Evolutionary conservation across 2,888 invertebrate genomes (phyloP), one percentile per base, ranked within the genome.

Genomic region (Conomelus anceps): DNA sequence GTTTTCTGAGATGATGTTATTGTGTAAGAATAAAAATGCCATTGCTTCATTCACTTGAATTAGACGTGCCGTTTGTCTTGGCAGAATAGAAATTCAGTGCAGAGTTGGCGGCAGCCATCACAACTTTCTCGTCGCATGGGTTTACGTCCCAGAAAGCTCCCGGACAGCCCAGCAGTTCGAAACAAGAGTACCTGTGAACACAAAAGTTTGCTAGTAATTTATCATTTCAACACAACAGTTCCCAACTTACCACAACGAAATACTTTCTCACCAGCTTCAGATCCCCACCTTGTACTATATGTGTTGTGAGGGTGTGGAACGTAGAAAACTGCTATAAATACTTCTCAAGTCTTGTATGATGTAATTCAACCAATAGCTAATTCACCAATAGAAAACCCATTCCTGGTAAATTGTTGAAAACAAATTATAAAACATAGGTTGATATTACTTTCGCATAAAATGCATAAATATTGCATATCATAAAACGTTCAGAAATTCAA

Each of bases 121-220:
- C 94, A 89, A 96, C 95, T 9, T 94, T 94, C 20, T 94, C 94
- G 7, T 95, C 95, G 92, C 97, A 97, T 0, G 97, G 97, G 92
- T 96, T 96, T 0, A 93, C 91, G 91, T 95, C 96, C 94, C 97
- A 97, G 93, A 96, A 96, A 88, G 95, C 95, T 0, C 96, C 96
- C 0, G 95, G 95, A 92, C 97, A 97, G 9, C 95, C 95, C 89
- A 96, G 93, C 11, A 94, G 93, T 93, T 97, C 97, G 90, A 97
- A 97, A 92, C 97, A 97, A 20, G 92, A 93, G 91, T 94, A 94
- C 1, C 91, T 91, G 89, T 13, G 92, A 90, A 88, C 23, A 85
- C 24, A 23, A 85, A 85, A 23, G 24, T 85, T 85, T 23, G 20
- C 85, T 22, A 20, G 24, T 85, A 23, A 85, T 23, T 85, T 85